Evolutionary conservation across 2,888 invertebrate species (phyloP), one percentile per base, ranked within the genome.

Genomic region (Brenthis ino): DNA sequence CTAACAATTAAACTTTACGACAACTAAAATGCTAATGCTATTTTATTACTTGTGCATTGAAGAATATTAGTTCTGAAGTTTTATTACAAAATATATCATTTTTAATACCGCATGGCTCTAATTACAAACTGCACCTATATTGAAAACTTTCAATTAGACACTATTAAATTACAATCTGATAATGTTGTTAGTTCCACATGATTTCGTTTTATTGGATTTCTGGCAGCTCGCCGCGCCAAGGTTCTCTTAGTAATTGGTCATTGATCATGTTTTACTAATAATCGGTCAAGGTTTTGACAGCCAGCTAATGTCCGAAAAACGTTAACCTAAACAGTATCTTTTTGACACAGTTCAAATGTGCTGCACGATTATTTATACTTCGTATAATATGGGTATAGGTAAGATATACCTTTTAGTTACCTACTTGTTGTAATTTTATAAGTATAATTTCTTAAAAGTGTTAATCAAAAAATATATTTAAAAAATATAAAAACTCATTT

Each of bases 211-310:
- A 14, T 58, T 48, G 48, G 48, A 58, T n/a, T 58, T 24, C 48
- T 58, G 28, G 48, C 48, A 58, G 57, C 20, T 47, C 8, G 28
- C 28, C 28, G 4, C 4, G 4, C 28, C 24, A 47, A 47, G 57
- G 57, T 58, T 58, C 14, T 13, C 13, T 58, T 8, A 1, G 20
- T 58, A 13, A 13, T 24, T 28, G 28, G 48, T 48, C 24, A 47
- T 57, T 28, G n/a, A 28, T 11, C 2, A n/a, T 57, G 48, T 58
- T 58, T 48, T 48, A 20, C 48, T 48, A 24, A 48, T 8, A 28
- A 28, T 48, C 14, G 58, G 58, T 48, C 58, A 58, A 58, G 58
- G 58, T 48, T 14, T n/a, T 14, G n/a, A 48, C 58, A 58, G 47
- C 48, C 24, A 58, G 4, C 4, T 2, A 48, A 24, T n/a, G 24